phyloP scores from a whole-genome alignment of 2,797 vertebrate genomes.

The Adelosebastes latens region DNA sequence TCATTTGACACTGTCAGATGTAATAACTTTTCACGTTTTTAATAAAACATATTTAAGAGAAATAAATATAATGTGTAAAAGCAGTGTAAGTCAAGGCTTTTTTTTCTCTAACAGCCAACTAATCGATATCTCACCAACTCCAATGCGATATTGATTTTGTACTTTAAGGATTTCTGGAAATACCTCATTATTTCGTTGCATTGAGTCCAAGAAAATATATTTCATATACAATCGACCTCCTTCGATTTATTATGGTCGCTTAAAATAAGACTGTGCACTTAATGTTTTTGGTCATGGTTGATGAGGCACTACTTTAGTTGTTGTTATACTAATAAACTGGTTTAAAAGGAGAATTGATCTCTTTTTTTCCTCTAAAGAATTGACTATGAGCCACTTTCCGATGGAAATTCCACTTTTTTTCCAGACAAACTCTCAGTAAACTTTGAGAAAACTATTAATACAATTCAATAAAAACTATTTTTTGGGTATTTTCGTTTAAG shows the following conservation, averaged over 20 bases:
- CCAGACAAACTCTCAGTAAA: not conserved
- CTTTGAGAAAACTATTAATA: not conserved
- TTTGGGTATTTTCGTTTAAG: not conserved
- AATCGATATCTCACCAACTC: conserved; percentile 56
- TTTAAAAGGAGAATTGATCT: not conserved
- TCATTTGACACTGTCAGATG: not conserved
- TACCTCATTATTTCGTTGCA: conserved; percentile 58
- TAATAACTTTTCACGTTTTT: not conserved
- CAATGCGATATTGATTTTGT: conserved; percentile 46
- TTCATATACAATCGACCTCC: conserved; percentile 13
- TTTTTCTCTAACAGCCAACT: conserved; percentile 17
- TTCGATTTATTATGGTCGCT: conserved; percentile 33
- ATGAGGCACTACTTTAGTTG: not conserved
- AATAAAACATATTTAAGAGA: not conserved
- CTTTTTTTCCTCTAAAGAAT: not conserved
- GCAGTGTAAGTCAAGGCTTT: conserved; percentile 33
- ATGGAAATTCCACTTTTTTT: not conserved
- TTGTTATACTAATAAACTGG: not conserved
- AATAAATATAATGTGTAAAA: not conserved
- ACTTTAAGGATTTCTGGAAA: conserved; percentile 45
- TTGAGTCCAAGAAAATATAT: conserved; percentile 44
- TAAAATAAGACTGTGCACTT: not conserved
- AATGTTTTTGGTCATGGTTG: not conserved
- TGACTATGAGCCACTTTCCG: not conserved
- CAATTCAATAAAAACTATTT: not conserved